phyloP scores from a whole-genome alignment of 2,113 vertebrate genomes.

The Eudyptes chrysolophus region DNA sequence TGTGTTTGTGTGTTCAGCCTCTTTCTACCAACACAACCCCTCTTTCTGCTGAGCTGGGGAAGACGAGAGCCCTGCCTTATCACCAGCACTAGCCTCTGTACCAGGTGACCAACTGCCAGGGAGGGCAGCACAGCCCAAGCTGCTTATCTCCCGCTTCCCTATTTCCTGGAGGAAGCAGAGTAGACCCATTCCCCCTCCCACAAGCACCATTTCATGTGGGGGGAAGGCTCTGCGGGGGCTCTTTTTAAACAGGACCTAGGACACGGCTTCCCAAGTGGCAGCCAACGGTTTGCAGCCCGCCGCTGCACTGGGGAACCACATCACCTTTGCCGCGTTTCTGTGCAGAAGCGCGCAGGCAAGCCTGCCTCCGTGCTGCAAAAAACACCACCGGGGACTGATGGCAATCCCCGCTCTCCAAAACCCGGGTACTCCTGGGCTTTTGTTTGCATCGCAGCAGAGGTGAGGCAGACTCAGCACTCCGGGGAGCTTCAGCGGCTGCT shows the following conservation, averaged over 20 bases:
- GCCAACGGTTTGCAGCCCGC: accelerated
- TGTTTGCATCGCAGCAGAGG: accelerated
- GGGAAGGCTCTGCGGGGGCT: background rate
- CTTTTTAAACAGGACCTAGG: background rate
- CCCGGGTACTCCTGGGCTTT: background rate
- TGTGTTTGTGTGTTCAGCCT: background rate
- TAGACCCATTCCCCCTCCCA: background rate
- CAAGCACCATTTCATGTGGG: accelerated
- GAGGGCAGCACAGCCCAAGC: background rate
- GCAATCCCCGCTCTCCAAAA: background rate
- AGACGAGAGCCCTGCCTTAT: background rate
- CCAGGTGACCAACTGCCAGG: background rate
- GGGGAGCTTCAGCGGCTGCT: background rate
- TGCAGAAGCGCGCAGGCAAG: background rate
- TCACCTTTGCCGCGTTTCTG: accelerated
- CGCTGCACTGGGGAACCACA: accelerated
- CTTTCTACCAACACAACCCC: background rate
- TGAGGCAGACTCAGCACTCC: background rate
- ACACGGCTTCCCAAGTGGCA: accelerated
- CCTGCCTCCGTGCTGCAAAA: background rate
- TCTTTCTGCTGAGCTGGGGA: background rate
- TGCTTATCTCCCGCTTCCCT: accelerated
- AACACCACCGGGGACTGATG: accelerated
- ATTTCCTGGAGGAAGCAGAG: background rate
- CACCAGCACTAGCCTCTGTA: background rate